phyloP scores from a whole-genome alignment of 2,888 invertebrate species.

The Luperina nickerlii region DNA sequence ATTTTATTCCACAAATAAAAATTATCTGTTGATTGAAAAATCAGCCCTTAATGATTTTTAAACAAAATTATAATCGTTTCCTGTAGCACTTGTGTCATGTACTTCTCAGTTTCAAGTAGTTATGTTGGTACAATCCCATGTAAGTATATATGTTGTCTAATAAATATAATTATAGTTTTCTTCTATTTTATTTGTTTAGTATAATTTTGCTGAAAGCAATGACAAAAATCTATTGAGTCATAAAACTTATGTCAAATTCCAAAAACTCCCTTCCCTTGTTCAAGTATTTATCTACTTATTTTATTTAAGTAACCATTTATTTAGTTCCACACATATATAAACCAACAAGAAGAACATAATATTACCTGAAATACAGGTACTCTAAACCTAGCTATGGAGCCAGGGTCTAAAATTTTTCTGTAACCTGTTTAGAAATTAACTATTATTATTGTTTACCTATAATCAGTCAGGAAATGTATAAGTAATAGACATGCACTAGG shows the following conservation, averaged over 20 bases:
- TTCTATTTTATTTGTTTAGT: not conserved
- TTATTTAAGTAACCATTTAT: not conserved
- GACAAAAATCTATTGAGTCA: not conserved
- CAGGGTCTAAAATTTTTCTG: too few relatives aligned
- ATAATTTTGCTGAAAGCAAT: not conserved
- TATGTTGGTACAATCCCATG: not conserved
- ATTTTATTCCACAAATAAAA: too few relatives aligned
- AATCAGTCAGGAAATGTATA: too few relatives aligned
- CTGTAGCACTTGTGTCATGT: not conserved
- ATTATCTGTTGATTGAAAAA: too few relatives aligned
- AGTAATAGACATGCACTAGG: not conserved
- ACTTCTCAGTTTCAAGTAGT: not conserved
- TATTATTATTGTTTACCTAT: too few relatives aligned
- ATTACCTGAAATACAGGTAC: too few relatives aligned
- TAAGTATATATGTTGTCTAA: not conserved
- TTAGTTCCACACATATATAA: too few relatives aligned
- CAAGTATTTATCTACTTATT: not conserved
- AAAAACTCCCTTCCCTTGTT: not conserved
- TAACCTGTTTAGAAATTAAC: too few relatives aligned
- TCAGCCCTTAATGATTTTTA: not conserved
- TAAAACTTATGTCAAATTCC: not conserved
- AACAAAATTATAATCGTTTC: not conserved
- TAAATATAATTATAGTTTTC: too few relatives aligned
- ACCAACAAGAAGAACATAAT: not conserved
- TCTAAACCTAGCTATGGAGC: too few relatives aligned